Evolutionary conservation across 2,113 vertebrate genomes (phyloP).

Genomic region (cat (Felis catus)): F.catus_Fca126_mat1.0 CM031428.1:44013001-44013500

Average conservation of each 20-base stretch:
- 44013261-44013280: not conserved
- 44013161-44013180: not conserved
- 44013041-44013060: not conserved
- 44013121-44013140: not conserved
- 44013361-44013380: too few relatives aligned
- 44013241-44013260: not conserved
- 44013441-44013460: not conserved
- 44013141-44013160: not conserved
- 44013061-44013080: not conserved
- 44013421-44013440: not conserved
- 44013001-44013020: not conserved
- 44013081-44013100: accelerated
- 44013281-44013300: too few relatives aligned
- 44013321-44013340: too few relatives aligned
- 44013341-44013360: too few relatives aligned
- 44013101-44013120: not conserved
- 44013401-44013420: not conserved
- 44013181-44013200: not conserved
- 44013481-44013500: not conserved
- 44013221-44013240: not conserved
- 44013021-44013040: not conserved
- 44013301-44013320: too few relatives aligned
- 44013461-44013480: not conserved
- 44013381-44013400: too few relatives aligned
- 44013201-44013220: not conserved